These are phyloP conservation scores for Orcinus orca DNA, from an alignment of 2,113 vertebrate species.

Conservation along the genomic window DNA sequence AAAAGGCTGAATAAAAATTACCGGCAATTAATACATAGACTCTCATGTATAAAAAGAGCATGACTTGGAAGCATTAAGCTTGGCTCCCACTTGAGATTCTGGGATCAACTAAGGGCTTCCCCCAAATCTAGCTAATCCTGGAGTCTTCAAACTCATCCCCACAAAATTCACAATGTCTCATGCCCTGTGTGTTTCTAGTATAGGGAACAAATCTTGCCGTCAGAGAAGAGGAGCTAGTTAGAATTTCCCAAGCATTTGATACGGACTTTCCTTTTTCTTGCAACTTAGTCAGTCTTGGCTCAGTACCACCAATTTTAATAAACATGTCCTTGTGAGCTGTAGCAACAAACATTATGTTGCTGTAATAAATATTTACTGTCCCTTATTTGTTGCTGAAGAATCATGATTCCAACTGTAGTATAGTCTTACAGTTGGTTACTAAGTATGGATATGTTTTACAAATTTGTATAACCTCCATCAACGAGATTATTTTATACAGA, in stretches of 20 bases:
- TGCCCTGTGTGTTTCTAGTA: not conserved
- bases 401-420: not conserved
- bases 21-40: not conserved
- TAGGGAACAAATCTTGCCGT: not conserved
- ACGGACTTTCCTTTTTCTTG: not conserved
- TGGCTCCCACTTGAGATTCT: not conserved
- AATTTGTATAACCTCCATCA: not conserved
- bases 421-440: slow-evolving; percentile 1
- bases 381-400: slow-evolving; percentile 12
- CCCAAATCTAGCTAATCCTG: not conserved
- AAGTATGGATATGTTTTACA: not conserved
- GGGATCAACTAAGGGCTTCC: not conserved
- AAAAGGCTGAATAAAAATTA: not conserved
- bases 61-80: not conserved
- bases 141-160: not conserved
- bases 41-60: not conserved
- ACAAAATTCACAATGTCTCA: not conserved
- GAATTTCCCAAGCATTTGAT: slow-evolving; percentile 13
- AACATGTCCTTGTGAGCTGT: not conserved
- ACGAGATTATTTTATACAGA: not conserved
- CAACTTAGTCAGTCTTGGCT: not conserved
- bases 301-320: not conserved
- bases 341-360: slow-evolving; percentile 12
- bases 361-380: slow-evolving; percentile 36
- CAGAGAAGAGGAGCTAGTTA: not conserved